Conservation (phyloP, 1,140 invertebrate genomes). For the Drosophila watanabei region DNA sequence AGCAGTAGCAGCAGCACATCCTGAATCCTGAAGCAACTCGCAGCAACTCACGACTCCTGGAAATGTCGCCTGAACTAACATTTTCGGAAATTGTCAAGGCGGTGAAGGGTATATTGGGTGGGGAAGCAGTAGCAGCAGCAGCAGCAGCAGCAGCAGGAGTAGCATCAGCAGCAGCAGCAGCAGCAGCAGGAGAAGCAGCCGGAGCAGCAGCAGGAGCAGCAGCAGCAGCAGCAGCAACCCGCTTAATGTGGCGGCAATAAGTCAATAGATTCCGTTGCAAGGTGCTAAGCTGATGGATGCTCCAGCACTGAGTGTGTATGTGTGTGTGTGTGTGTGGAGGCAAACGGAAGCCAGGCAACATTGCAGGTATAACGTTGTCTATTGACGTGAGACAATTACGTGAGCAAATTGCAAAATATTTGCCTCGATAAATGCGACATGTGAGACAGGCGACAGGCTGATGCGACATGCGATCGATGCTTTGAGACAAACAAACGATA, state of each 20-base stretch:
- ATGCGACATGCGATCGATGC: slow-evolving; percentile 25
- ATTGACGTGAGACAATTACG: slow-evolving; percentile 63
- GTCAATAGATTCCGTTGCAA: slow-evolving; percentile 68
- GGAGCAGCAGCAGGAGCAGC: not conserved
- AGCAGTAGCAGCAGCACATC: slow-evolving; percentile 4
- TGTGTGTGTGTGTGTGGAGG: too few species aligned
- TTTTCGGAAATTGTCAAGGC: slow-evolving; percentile 26
- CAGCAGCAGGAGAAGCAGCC: not conserved
- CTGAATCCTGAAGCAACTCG: slow-evolving; percentile 4
- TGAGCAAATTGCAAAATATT: slow-evolving; percentile 63
- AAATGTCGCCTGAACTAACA: slow-evolving; percentile 68
- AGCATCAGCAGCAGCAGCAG: not conserved
- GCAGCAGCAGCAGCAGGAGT: not conserved
- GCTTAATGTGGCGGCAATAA: slow-evolving; percentile 77
- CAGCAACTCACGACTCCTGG: not conserved
- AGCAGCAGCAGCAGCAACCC: not conserved
- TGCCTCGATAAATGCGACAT: slow-evolving; percentile 42
- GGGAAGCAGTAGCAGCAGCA: not conserved
- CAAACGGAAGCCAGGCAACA: slow-evolving; percentile 2
- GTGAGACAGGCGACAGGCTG: slow-evolving; percentile 10
- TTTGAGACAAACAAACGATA: not conserved
- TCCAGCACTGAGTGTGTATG: too few species aligned
- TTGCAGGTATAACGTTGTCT: slow-evolving; percentile 43
- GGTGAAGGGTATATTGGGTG: not conserved
- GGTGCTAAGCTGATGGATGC: slow-evolving; percentile 47